Evolutionary conservation across 2,113 vertebrate species (phyloP).

Genomic region (Hypanus sabinus): DNA sequence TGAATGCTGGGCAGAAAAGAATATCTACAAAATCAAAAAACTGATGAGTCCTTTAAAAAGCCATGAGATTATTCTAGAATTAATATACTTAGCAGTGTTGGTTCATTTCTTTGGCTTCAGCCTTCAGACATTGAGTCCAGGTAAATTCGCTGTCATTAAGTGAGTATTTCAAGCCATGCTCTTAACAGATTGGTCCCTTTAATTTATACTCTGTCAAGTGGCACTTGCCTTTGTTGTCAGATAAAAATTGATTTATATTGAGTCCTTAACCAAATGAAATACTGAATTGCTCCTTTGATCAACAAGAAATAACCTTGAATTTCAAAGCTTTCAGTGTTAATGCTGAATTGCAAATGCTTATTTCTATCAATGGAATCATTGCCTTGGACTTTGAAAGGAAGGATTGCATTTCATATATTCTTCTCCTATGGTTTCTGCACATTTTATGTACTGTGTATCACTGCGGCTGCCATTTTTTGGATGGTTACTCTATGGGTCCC

Average conservation of each 20-base stretch:
- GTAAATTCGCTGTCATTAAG: background rate
- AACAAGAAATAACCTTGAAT: constrained; percentile 10
- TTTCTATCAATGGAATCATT: background rate
- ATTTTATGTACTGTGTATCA: background rate
- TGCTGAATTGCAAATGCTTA: background rate
- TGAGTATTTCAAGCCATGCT: background rate
- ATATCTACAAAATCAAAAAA: background rate
- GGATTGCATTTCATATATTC: background rate
- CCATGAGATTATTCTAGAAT: background rate
- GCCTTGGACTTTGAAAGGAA: background rate
- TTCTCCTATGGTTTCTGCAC: background rate
- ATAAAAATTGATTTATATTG: background rate
- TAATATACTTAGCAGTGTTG: background rate
- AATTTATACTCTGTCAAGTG: too few relatives aligned
- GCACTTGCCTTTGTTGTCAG: background rate
- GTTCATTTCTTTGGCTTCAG: background rate
- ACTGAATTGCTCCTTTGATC: background rate
- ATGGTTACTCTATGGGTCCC: too few relatives aligned
- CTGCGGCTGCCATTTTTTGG: background rate
- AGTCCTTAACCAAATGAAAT: constrained; percentile 22
- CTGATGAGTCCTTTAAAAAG: constrained; percentile 13
- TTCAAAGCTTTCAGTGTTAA: constrained; percentile 18
- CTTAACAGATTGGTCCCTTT: background rate
- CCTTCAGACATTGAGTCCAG: background rate
- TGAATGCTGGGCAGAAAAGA: too few relatives aligned